A percentile compares a stretch with the other conserved stretches of the same genome.
Conservation (phyloP, 2,888 invertebrate genomes). For the Erpobdella octoculata region DNA sequence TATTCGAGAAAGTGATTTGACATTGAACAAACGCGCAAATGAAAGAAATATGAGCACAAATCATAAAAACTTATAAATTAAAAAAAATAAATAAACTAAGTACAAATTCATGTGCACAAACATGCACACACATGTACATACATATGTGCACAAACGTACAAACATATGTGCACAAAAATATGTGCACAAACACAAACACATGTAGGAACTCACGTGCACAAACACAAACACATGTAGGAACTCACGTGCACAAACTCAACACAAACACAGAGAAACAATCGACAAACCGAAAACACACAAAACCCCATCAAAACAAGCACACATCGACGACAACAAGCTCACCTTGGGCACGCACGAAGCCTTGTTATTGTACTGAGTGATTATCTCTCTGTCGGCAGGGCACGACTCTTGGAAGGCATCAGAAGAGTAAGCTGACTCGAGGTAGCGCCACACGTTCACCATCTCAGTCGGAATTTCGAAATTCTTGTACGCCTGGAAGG, state of each 20-base stretch:
- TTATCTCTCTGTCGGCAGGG: slow-evolving; percentile 97
- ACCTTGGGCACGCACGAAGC: slow-evolving; percentile 32
- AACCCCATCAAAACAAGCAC: no score
- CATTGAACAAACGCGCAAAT: no score
- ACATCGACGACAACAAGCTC: no score
- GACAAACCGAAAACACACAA: no score
- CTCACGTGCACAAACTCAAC: background rate
- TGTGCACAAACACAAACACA: background rate
- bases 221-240: background rate
- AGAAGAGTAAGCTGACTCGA: slow-evolving; percentile 93
- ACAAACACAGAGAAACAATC: background rate
- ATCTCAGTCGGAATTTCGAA: slow-evolving; percentile 64
- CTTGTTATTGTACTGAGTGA: slow-evolving; percentile 73
- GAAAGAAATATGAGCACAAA: no score
- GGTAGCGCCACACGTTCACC: slow-evolving; percentile 86
- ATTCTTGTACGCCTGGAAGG: slow-evolving; percentile 50
- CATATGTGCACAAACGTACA: background rate
- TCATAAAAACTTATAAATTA: no score
- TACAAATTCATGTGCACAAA: background rate
- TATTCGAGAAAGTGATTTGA: background rate
- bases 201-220: background rate
- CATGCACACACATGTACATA: background rate
- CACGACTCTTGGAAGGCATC: slow-evolving; percentile 97
- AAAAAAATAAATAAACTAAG: no score
- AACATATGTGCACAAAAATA: background rate